A percentile compares a stretch with the other conserved stretches of the same genome.
phyloP scores from a whole-genome alignment of 2,797 vertebrate species.

The Argyrosomus regius region DNA sequence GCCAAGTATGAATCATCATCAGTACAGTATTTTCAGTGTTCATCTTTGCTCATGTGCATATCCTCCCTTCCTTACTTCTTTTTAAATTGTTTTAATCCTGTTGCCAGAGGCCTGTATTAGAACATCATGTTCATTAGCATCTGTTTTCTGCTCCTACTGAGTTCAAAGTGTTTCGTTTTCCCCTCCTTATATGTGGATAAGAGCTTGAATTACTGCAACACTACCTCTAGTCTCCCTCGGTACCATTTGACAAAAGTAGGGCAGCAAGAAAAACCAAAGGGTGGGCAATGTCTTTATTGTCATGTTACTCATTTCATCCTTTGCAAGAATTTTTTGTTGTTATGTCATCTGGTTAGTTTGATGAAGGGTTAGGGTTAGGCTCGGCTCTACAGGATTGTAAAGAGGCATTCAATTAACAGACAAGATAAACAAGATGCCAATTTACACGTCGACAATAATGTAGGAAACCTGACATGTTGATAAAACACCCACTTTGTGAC shows the following conservation, averaged over 20 bases:
- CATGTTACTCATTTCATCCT: slow-evolving; percentile 65
- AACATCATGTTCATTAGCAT: slow-evolving; percentile 83
- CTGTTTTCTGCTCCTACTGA: slow-evolving; percentile 76
- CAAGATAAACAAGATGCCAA: slow-evolving; percentile 22
- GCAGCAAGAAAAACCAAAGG: slow-evolving; percentile 75
- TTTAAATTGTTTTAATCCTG: slow-evolving; percentile 75
- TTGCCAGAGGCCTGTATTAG: slow-evolving; percentile 76
- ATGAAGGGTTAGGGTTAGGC: slow-evolving; percentile 29
- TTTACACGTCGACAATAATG: not conserved
- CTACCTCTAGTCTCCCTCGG: slow-evolving; percentile 67
- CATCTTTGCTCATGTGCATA: slow-evolving; percentile 51
- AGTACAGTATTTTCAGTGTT: slow-evolving; percentile 59
- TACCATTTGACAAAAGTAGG: slow-evolving; percentile 74
- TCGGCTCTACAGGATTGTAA: slow-evolving; percentile 31
- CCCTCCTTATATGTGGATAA: slow-evolving; percentile 68
- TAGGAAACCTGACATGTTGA: not conserved
- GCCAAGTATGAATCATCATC: slow-evolving; percentile 44
- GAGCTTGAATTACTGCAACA: slow-evolving; percentile 69
- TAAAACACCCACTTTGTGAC: not conserved
- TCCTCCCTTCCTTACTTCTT: slow-evolving; percentile 60
- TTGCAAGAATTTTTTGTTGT: slow-evolving; percentile 54
- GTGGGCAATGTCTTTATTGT: slow-evolving; percentile 67
- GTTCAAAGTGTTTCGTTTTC: slow-evolving; percentile 75
- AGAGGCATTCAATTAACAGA: slow-evolving; percentile 45
- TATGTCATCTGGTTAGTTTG: slow-evolving; percentile 68